A percentile compares a stretch with the other conserved stretches of the same genome.
Evolutionary conservation across 2,888 invertebrate species (phyloP).

Genomic region (Metalampra italica): DNA sequence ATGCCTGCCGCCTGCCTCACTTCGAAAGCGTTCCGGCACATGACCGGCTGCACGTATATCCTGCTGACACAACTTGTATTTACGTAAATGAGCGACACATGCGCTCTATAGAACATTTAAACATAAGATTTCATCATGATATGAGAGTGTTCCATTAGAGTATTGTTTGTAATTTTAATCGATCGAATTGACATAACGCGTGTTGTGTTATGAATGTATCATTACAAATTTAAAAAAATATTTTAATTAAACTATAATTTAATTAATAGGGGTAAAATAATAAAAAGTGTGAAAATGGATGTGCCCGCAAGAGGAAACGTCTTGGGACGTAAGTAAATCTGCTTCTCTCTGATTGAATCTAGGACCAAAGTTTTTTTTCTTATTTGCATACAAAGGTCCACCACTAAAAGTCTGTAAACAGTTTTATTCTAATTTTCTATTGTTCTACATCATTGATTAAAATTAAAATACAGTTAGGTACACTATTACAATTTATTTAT

Average conservation of each 20-base stretch:
- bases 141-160: slow-evolving; percentile 7
- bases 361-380: too few species aligned
- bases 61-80: slow-evolving; percentile 3
- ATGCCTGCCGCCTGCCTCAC: slow-evolving; percentile 3
- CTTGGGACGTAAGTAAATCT: slow-evolving; percentile 75
- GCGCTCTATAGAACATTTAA: slow-evolving; percentile 8
- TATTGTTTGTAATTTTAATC: neutral
- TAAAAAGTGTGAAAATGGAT: slow-evolving; percentile 54
- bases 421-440: too few species aligned
- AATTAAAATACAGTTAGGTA: too few species aligned
- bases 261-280: too few species aligned
- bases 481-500: too few species aligned
- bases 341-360: too few species aligned
- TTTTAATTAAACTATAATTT: too few species aligned
- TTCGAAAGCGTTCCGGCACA: slow-evolving; percentile 26
- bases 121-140: slow-evolving; percentile 26
- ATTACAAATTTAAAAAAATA: neutral
- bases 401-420: too few species aligned
- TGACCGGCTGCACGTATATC: slow-evolving; percentile 33
- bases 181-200: neutral
- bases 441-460: too few species aligned
- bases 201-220: slow-evolving; percentile 9
- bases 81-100: slow-evolving; percentile 11
- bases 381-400: too few species aligned
- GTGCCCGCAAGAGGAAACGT: slow-evolving; percentile 78